These are phyloP conservation scores for Camelus bactrianus DNA, from an alignment of 2,113 vertebrate genomes.

Conservation along the genomic window DNA sequence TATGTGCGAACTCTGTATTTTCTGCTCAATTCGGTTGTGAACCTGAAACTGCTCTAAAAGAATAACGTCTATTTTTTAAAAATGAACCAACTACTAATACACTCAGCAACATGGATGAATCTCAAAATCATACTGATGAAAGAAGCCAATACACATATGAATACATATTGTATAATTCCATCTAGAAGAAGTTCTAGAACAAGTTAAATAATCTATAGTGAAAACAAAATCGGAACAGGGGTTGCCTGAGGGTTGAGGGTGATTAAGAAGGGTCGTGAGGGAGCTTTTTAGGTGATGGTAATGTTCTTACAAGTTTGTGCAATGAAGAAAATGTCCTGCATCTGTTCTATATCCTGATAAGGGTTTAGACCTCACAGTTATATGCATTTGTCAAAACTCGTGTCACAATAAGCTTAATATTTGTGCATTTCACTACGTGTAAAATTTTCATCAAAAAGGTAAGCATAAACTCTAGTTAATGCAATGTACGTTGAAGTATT, in stretches of 20 bases:
- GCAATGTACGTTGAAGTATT: background rate
- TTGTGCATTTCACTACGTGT: background rate
- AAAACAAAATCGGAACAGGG: background rate
- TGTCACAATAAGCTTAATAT: background rate
- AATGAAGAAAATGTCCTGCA: background rate
- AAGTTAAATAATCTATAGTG: background rate
- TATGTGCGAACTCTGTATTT: too few species aligned
- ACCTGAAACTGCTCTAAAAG: too few species aligned
- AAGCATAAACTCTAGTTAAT: constrained; percentile 22
- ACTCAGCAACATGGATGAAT: background rate
- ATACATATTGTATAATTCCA: background rate
- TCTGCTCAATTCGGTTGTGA: too few species aligned
- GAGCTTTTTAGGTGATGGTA: background rate
- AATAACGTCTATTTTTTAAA: background rate
- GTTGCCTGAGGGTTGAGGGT: background rate
- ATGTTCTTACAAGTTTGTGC: background rate
- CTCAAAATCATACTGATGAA: constrained; percentile 9
- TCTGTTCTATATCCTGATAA: background rate
- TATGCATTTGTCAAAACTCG: background rate
- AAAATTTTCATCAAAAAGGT: constrained; percentile 7
- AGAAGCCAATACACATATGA: background rate
- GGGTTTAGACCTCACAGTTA: background rate
- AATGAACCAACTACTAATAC: background rate
- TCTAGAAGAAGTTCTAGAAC: background rate
- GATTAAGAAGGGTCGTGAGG: background rate